Percentiles rank a stretch among this genome's conserved stretches.
Conservation (phyloP, 2,888 invertebrate species). For the Tricholauxania praeusta region DNA sequence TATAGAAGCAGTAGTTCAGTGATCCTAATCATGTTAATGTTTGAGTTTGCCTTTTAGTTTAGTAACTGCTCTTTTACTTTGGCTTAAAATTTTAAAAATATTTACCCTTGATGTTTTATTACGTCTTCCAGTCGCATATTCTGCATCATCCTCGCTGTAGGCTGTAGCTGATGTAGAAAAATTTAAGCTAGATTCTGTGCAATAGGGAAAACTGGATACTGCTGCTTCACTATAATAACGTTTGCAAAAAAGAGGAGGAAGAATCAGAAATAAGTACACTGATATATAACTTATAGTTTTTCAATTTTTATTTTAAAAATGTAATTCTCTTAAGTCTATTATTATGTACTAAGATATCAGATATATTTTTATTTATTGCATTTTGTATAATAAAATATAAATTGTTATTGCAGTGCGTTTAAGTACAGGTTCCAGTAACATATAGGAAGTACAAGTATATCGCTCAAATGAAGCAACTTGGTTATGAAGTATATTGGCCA, state of each 20-base stretch:
- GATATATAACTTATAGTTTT: too few species aligned
- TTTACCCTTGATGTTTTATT: constrained; percentile 78
- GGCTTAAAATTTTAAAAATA: constrained; percentile 53
- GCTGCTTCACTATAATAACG: constrained; percentile 66
- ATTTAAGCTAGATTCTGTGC: constrained; percentile 71
- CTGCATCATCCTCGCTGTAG: constrained; percentile 80
- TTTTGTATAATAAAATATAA: too few species aligned
- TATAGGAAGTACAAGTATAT: too few species aligned
- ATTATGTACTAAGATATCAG: too few species aligned
- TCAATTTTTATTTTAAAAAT: too few species aligned
- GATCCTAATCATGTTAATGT: constrained; percentile 29
- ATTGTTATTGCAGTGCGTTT: too few species aligned
- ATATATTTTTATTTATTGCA: too few species aligned
- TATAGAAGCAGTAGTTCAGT: constrained; percentile 48
- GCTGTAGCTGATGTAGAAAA: constrained; percentile 74
- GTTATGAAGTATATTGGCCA: too few species aligned
- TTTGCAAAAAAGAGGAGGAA: constrained; percentile 41
- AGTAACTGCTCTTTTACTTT: constrained; percentile 45
- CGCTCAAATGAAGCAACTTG: too few species aligned
- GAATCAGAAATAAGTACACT: constrained; percentile 29
- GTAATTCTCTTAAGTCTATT: too few species aligned
- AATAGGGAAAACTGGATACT: constrained; percentile 69
- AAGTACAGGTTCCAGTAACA: too few species aligned
- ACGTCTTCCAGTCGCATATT: constrained; percentile 78
- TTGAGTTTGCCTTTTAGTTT: constrained; percentile 34